phyloP scores from a whole-genome alignment of 2,888 invertebrate species.

The Dyspetes luteomarginatus region DNA sequence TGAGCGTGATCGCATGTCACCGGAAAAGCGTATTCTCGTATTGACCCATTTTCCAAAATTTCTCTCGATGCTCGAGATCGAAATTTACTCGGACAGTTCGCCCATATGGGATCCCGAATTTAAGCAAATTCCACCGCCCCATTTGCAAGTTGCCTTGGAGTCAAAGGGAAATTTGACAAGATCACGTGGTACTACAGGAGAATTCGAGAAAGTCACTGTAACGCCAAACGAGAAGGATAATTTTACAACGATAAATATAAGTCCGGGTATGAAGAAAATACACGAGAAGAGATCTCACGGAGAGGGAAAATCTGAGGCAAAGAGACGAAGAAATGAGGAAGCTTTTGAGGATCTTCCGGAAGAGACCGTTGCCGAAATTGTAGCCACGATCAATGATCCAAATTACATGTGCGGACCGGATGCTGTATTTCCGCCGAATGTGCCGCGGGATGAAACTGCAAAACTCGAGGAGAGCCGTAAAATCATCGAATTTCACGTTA shows the following conservation, averaged over 20 bases:
- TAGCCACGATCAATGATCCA: conserved; percentile 92
- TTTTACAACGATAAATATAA: conserved; percentile 88
- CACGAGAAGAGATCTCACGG: conserved; percentile 76
- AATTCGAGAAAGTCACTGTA: conserved; percentile 88
- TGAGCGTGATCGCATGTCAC: conserved; percentile 95
- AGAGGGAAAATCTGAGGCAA: conserved; percentile 77
- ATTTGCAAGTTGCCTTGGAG: conserved; percentile 87
- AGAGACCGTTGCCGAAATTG: conserved; percentile 91
- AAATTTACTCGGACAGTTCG: conserved; percentile 93
- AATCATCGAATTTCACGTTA: conserved; percentile 96
- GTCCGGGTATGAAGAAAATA: conserved; percentile 84
- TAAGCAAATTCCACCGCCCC: conserved; percentile 89
- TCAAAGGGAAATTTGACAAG: conserved; percentile 83
- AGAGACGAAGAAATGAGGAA: conserved; percentile 82
- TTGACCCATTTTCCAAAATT: conserved; percentile 95
- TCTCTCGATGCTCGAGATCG: conserved; percentile 93
- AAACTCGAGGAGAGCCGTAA: conserved; percentile 95
- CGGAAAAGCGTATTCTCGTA: conserved; percentile 92
- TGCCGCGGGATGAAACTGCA: conserved; percentile 95
- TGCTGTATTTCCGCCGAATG: conserved; percentile 92
- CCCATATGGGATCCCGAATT: conserved; percentile 98
- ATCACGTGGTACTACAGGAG: conserved; percentile 81
- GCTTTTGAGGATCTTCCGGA: conserved; percentile 90
- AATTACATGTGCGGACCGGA: conserved; percentile 93
- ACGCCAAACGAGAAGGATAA: conserved; percentile 88